These are phyloP conservation scores for Trichonephila clavipes DNA, from an alignment of 1,140 invertebrate genomes.

Conservation along the genomic window DNA sequence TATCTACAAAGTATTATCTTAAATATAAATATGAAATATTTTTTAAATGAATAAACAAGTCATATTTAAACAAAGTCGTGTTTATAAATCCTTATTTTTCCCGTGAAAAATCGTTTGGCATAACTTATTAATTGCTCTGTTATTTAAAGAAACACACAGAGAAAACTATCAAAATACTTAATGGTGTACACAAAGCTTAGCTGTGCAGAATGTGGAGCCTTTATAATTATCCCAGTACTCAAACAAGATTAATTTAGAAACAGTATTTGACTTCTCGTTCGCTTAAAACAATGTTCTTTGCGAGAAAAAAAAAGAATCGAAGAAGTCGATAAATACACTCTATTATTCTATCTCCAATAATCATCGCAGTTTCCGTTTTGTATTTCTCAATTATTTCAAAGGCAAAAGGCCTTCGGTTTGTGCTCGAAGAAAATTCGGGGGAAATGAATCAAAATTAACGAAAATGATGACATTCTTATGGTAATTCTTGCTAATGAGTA, in stretches of 20 bases:
- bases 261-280: background rate
- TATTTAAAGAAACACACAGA: background rate
- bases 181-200: background rate
- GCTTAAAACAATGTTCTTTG: background rate
- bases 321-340: background rate
- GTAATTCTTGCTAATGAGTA: slow-evolving; percentile 16
- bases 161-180: background rate
- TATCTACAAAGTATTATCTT: too few species aligned
- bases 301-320: too few species aligned
- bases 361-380: background rate
- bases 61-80: background rate
- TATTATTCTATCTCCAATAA: background rate
- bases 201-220: background rate
- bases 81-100: background rate
- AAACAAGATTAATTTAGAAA: background rate
- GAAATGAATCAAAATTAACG: slow-evolving; percentile 8
- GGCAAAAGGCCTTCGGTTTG: background rate
- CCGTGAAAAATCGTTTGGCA: background rate
- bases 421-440: background rate
- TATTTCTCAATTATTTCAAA: slow-evolving; percentile 22
- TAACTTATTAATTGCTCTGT: background rate
- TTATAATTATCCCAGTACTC: background rate
- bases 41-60: too few species aligned
- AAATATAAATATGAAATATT: too few species aligned
- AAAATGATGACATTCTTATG: slow-evolving; percentile 33